Conservation (phyloP, 2,888 invertebrate species). For the Pterostichus niger region DNA sequence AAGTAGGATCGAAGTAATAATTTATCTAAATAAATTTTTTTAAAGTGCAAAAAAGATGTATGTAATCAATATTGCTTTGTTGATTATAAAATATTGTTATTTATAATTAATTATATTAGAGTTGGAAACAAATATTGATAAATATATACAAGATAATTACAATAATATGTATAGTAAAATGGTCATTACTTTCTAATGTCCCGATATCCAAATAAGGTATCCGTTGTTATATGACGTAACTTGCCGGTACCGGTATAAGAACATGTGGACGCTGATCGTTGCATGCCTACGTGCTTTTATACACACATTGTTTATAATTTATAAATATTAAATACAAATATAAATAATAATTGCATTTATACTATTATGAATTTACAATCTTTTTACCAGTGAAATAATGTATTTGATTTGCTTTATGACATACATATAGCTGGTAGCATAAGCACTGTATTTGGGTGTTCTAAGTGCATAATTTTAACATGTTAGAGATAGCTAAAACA, state of each 20-base stretch:
- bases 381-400: no score
- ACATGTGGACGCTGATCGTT: neutral
- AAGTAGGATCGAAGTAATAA: no score
- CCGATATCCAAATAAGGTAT: slow-evolving; percentile 29
- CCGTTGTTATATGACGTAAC: slow-evolving; percentile 36
- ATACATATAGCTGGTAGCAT: no score
- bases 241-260: slow-evolving; percentile 35
- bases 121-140: neutral
- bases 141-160: slow-evolving; percentile 8
- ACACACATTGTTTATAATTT: slow-evolving; percentile 32
- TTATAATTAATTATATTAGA: neutral
- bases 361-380: no score
- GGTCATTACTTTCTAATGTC: slow-evolving; percentile 29
- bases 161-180: neutral
- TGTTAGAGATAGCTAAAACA: no score
- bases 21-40: no score
- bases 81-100: no score
- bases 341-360: neutral
- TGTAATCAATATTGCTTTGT: no score
- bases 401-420: no score
- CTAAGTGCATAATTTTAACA: no score
- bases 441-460: no score
- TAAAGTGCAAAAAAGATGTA: no score
- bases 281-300: slow-evolving; percentile 40
- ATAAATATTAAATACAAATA: neutral